Evolutionary conservation across 2,888 invertebrate species (phyloP).

Genomic region (Alsophila aescularia): DNA sequence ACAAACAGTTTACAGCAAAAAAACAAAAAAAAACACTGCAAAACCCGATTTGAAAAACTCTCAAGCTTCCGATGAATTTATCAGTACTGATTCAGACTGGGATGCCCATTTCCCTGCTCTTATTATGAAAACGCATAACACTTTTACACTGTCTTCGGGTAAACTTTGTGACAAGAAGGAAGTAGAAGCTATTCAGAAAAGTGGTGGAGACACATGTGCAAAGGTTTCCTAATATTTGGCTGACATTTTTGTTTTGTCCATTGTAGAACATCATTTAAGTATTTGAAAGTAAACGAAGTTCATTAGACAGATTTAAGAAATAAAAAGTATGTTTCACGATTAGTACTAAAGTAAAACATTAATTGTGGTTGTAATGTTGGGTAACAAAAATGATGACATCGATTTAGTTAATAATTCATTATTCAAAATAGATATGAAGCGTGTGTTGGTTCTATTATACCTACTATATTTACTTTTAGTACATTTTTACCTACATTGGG

Average conservation of each 20-base stretch:
- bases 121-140: constrained; percentile 73
- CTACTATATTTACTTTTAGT: neutral
- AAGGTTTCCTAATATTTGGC: constrained; percentile 55
- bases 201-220: constrained; percentile 70
- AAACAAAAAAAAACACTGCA: constrained; percentile 50
- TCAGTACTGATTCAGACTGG: constrained; percentile 75
- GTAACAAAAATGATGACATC: neutral
- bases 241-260: neutral
- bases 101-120: constrained; percentile 76
- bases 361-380: neutral
- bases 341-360: neutral
- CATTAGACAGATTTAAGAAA: neutral
- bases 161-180: constrained; percentile 70
- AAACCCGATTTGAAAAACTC: constrained; percentile 56
- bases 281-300: too few relatives aligned
- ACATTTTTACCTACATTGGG: too few relatives aligned
- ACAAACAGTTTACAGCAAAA: constrained; percentile 73
- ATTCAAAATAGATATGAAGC: neutral
- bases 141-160: constrained; percentile 71
- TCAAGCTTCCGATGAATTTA: constrained; percentile 69
- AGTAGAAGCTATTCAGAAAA: constrained; percentile 67
- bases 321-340: neutral
- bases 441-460: neutral
- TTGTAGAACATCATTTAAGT: neutral
- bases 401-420: neutral